Evolutionary conservation across 2,113 vertebrate genomes (phyloP).

Genomic region (Seriola rivoliana): DNA sequence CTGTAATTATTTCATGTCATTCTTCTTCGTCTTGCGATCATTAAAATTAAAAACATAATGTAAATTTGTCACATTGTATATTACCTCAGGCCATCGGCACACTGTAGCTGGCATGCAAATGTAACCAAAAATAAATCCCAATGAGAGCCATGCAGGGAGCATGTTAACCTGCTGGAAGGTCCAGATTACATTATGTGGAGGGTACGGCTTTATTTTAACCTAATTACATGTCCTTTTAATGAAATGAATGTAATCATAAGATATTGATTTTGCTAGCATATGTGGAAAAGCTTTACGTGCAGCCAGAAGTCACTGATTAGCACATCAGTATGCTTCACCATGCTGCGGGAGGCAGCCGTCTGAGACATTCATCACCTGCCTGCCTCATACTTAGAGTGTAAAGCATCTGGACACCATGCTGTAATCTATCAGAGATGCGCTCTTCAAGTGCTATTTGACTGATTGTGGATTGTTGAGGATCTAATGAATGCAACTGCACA

Average conservation of each 20-base stretch:
- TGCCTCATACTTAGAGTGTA: slow-evolving; percentile 1
- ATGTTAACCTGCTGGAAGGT: background rate
- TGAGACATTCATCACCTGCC: slow-evolving; percentile 39
- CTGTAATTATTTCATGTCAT: background rate
- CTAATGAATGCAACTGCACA: slow-evolving; percentile 27
- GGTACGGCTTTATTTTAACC: background rate
- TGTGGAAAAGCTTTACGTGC: slow-evolving; percentile 9
- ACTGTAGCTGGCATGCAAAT: background rate
- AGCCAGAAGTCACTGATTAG: slow-evolving; percentile 27
- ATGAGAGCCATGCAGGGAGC: background rate
- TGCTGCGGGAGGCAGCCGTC: slow-evolving; percentile 21
- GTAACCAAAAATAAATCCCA: background rate
- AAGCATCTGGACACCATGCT: background rate
- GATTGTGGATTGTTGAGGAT: slow-evolving; percentile 1
- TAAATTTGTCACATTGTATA: background rate
- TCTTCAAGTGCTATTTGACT: background rate
- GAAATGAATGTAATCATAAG: slow-evolving; percentile 3
- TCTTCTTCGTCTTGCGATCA: background rate
- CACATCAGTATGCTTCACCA: slow-evolving; percentile 51
- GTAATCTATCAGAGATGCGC: slow-evolving; percentile 14
- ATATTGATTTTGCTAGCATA: slow-evolving; percentile 39
- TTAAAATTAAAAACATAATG: background rate
- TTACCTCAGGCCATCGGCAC: background rate
- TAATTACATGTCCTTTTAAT: slow-evolving; percentile 5
- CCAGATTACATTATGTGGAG: background rate